phyloP scores from a whole-genome alignment of 2,888 invertebrate genomes.

The Standfussiana lucernea region DNA sequence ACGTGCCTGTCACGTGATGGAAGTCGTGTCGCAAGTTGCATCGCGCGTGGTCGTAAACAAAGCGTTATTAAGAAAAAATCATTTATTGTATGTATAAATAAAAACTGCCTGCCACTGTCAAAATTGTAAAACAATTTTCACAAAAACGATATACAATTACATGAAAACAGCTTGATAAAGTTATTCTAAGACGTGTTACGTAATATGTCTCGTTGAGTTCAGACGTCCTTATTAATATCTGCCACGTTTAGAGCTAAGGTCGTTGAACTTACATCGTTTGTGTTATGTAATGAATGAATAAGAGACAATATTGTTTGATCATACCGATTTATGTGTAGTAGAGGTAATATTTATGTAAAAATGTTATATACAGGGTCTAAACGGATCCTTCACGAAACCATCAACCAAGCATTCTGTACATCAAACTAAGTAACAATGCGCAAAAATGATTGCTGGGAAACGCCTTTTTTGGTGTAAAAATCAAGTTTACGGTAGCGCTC shows the following conservation, averaged over 20 bases:
- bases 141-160: background rate
- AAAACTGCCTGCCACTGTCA: background rate
- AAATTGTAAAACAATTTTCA: background rate
- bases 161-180: constrained; percentile 15
- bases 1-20: background rate
- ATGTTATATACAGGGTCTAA: background rate
- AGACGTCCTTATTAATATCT: constrained; percentile 21
- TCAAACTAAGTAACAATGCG: background rate
- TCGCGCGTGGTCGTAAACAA: rapidly evolving
- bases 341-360: background rate
- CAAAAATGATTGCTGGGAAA: background rate
- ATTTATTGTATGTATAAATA: background rate
- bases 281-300: constrained; percentile 15
- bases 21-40: background rate
- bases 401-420: background rate
- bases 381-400: background rate
- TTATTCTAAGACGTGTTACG: constrained; percentile 32
- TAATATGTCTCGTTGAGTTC: constrained; percentile 30
- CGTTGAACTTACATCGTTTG: constrained; percentile 24
- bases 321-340: background rate
- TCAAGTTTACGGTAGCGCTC: no score
- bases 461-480: no score
- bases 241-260: constrained; percentile 39
- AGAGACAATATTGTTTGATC: constrained; percentile 4
- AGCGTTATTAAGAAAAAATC: background rate